Base-by-base conservation (phyloP, 2,888 invertebrate species). In the Hermaeophaga mercurialis region DNA sequence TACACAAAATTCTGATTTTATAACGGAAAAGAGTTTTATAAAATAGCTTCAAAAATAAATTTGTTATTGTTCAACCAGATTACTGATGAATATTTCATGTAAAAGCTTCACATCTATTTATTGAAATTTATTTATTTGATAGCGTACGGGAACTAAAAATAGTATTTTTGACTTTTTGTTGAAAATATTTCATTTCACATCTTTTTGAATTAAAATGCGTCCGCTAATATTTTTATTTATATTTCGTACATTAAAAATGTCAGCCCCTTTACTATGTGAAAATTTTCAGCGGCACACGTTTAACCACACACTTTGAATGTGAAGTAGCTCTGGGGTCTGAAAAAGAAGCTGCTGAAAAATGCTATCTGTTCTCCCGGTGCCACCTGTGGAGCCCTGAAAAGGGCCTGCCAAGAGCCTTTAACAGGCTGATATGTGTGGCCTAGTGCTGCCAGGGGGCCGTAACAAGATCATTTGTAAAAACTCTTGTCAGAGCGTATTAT, bases 401-500 rank as follows among this genome's bases (percentile, higher is more conserved):
- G 17, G 36, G 17, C 41, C 22, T 22, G 41, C 11, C 9, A 41
- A 54, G 47, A 41, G 45, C 46, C 38, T 54, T 53, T 14, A 38
- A 43, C 52, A 68, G 66, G 65, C 63, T 62, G 52, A 46, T 64
- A 66, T 69, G 65, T 64, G 66, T 38, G 33, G 48, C 9, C 47
- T 47, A 26, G 12, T 33, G 17, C 14, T 66, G 60, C 50, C 59
- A 63, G 66, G 67, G 67, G 64, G 68, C 65, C 69, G 61, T 69
- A 69, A 70, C 71, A 71, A 73, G 72, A 73, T 75, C 74, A 75
- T 75, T 75, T 75, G 74, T 74, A 75, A 75, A 75, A 74, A 36
- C 36, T 15, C 36, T 36, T 36, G 36, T 36, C 36, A 36, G 31
- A 31, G n/a, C 31, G 11, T 31, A 12, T 31, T 9, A 3, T 3